A percentile compares a stretch with the other conserved stretches of the same genome.
Evolutionary conservation across 2,113 vertebrate genomes (phyloP).

Genomic region (Hippocampus barbouri): DNA sequence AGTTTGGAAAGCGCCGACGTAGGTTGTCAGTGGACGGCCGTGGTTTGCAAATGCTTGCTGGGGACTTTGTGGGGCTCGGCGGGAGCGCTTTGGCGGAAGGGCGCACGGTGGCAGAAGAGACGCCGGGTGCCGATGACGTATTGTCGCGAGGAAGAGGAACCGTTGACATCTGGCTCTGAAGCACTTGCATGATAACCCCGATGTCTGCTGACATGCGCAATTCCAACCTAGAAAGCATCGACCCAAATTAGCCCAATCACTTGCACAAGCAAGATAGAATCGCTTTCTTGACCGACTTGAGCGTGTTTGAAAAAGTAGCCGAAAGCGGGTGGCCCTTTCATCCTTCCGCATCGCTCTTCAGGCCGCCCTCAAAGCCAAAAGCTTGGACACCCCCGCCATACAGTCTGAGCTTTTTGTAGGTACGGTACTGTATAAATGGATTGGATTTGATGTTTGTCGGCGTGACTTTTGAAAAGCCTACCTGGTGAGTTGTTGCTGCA

Average conservation of each 20-base stretch:
- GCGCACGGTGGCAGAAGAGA: slow-evolving; percentile 69
- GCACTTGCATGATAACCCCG: slow-evolving; percentile 82
- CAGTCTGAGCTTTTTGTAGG: no score
- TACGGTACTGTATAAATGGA: no score
- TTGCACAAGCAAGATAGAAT: no score
- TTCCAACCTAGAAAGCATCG: slow-evolving; percentile 74
- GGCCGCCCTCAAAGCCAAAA: no score
- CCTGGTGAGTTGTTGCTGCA: slow-evolving; percentile 91
- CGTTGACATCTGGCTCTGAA: slow-evolving; percentile 83
- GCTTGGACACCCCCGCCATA: not conserved
- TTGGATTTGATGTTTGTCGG: no score
- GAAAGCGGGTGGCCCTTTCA: no score
- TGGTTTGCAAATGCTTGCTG: not conserved
- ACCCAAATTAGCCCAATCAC: not conserved
- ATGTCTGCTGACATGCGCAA: slow-evolving; percentile 84
- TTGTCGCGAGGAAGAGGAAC: slow-evolving; percentile 84
- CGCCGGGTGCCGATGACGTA: slow-evolving; percentile 28
- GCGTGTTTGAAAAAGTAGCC: no score
- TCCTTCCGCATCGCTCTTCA: no score
- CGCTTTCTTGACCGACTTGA: no score
- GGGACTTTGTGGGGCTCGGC: not conserved
- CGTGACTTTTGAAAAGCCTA: slow-evolving; percentile 21
- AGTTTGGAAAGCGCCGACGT: not conserved
- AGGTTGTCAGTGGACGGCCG: not conserved
- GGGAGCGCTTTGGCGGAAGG: not conserved